Base-by-base conservation (phyloP, 2,797 vertebrate genomes). In the Artibeus lituratus region DNA sequence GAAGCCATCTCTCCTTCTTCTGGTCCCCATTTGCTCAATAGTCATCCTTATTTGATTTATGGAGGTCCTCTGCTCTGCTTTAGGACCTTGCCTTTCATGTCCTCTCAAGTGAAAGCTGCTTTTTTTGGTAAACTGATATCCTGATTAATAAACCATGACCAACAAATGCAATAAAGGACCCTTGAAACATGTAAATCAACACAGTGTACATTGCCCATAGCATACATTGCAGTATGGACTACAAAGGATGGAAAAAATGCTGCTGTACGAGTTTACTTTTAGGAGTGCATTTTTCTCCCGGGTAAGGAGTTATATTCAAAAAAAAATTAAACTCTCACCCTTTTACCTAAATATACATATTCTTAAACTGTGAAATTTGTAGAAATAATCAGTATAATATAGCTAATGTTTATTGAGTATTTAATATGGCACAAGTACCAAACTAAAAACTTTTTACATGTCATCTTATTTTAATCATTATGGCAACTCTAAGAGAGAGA, bases 71-170 rank as follows among this genome's bases (percentile, higher is more conserved):
- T 77, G 10, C 5, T 94, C 55, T 51, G 88, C 83, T 65, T 62
- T 95, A 80, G 76, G 59, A 76, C 65, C 16, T 89, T 86, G 65
- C 10, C 35, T 94, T 47, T 76, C 69, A 44, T 76, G 55, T 70
- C 78, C 88, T 76, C 83, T 91, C 87, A 96, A 89, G 65, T 89
- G 22, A 88, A 11, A 94, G 16, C 55, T 92, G 87, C 16, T 91
- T 92, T 87, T 87, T 85, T 72, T 29, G 0, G 57, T 92, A 92
- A 95, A 97, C 39, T 19, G 24, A 85, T 67, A 90, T 21, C 11
- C 10, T 94, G 87, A 35, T 35, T 94, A 57, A 39, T 87, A 53
- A 85, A 92, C 92, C 62, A 70, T 10, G 29, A 86, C 35, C 65
- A 74, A 53, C 18, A 21, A 18, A 86, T 15, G 32, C 57, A 76